Conservation (phyloP, 2,888 invertebrate species). For the Drosophila robusta region DNA sequence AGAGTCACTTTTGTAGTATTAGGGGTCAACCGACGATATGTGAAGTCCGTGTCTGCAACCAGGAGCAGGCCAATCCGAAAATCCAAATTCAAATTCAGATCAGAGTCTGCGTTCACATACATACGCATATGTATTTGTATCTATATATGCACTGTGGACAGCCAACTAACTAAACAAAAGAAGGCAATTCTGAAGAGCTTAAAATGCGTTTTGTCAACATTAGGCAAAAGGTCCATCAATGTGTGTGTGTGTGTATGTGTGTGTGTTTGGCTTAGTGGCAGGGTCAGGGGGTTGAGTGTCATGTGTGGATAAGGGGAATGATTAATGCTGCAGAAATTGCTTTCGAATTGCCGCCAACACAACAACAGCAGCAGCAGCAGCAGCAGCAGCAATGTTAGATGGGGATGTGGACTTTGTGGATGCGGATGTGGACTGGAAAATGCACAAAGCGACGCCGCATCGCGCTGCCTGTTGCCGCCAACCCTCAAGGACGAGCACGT, state of each 20-base stretch:
- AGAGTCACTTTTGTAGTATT: conserved; percentile 40
- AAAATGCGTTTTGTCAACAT: conserved; percentile 83
- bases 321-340: conserved; percentile 80
- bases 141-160: conserved; percentile 17
- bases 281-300: conserved; percentile 24
- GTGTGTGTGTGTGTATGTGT: background rate
- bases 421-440: conserved; percentile 49
- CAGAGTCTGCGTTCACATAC: conserved; percentile 27
- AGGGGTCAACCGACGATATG: conserved; percentile 16
- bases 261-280: conserved; percentile 2
- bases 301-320: conserved; percentile 59
- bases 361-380: conserved; percentile 29
- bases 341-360: conserved; percentile 70
- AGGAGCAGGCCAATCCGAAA: conserved; percentile 24
- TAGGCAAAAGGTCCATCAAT: conserved; percentile 48
- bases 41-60: conserved; percentile 6
- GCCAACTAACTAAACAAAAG: conserved; percentile 70
- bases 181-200: conserved; percentile 75
- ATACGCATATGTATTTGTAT: conserved; percentile 4
- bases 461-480: conserved; percentile 64
- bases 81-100: conserved; percentile 60
- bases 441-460: conserved; percentile 58
- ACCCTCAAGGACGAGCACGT: conserved; percentile 59
- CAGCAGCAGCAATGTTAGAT: conserved; percentile 27
- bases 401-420: conserved; percentile 35